Evolutionary conservation across 2,888 invertebrate species (phyloP), one percentile per base, ranked within the genome.

Genomic region (Copidosoma aretas): DNA sequence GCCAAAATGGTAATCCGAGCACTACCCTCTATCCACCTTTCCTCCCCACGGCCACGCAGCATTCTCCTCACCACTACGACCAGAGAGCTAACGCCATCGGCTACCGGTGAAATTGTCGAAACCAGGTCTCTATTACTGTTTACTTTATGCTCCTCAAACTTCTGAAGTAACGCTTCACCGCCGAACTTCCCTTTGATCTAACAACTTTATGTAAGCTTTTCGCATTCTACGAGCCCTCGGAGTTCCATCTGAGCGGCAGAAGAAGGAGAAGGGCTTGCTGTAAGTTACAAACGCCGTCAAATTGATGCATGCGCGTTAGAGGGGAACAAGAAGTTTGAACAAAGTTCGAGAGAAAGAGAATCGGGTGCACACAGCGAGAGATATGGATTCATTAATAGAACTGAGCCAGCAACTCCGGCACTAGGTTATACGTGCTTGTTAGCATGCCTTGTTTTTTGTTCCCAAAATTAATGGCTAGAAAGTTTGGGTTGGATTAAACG

Each of bases 1-100:
- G 78, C 80, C 80, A 80, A 80, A 80, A 80, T 79, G 79, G 79
- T 80, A 79, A 80, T 80, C 79, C 77, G 75, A 77, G 73, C 75
- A 70, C 22, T 66, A 66, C 64, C 64, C 64, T 17, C 1, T 12
- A 14, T 46, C 1, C 43, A 46, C 3, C 43, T 46, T 12, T 3
- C 43, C 17, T 2, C 12, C 43, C 12, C 43, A 15, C 43, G 3
- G 8, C 43, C 17, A 15, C 43, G 15, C 43, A 5, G 32, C 3
- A 32, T 46, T 17, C 17, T 46, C 14, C 43, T 46, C 12, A 46
- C 43, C 12, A 3, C 12, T 46, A 17, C 8, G 12, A 32, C 32
- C 8, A 8, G 8, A 32, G 32, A 32, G 32, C n/a, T n/a, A n/a
- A n/a, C n/a, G n/a, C n/a, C n/a, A 32, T 32, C 32, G 8, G 32